Conservation (phyloP, 2,797 vertebrate genomes). For the Tachyglossus aculeatus region DNA sequence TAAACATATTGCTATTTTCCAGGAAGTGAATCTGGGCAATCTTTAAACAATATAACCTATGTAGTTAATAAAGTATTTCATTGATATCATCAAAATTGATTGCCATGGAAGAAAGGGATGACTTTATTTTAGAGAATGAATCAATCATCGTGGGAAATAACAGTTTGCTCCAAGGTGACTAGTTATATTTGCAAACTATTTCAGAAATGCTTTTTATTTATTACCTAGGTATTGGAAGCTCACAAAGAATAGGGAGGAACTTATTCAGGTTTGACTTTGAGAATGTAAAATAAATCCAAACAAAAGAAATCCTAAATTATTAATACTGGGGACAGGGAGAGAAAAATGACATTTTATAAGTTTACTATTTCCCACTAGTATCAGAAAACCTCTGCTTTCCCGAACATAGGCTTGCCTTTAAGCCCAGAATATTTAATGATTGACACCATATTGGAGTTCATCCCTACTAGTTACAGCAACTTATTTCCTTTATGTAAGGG, state of each 20-base stretch:
- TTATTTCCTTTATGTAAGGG: neutral
- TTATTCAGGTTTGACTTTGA: conserved; percentile 30
- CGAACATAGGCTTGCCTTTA: conserved; percentile 2
- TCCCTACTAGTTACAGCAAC: conserved; percentile 2
- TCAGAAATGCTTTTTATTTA: neutral
- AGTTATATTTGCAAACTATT: neutral
- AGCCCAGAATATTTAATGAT: neutral
- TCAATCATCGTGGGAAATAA: no score
- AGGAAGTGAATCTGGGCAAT: no score
- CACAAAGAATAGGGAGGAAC: neutral
- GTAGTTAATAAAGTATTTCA: no score
- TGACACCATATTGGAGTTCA: neutral
- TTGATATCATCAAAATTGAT: no score
- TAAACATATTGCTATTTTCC: no score
- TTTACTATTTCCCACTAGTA: neutral
- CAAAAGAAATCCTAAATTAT: conserved; percentile 36
- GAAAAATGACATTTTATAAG: conserved; percentile 24
- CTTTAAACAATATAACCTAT: no score
- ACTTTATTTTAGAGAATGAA: no score
- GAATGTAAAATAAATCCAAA: conserved; percentile 56
- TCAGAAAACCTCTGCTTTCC: conserved; percentile 11
- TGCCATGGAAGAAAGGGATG: no score
- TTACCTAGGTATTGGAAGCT: conserved; percentile 49
- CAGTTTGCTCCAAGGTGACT: no score
- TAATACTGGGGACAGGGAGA: conserved; percentile 4